Evolutionary conservation across 2,888 invertebrate genomes (phyloP).

Genomic region (Oconnorella tubifera): DNA sequence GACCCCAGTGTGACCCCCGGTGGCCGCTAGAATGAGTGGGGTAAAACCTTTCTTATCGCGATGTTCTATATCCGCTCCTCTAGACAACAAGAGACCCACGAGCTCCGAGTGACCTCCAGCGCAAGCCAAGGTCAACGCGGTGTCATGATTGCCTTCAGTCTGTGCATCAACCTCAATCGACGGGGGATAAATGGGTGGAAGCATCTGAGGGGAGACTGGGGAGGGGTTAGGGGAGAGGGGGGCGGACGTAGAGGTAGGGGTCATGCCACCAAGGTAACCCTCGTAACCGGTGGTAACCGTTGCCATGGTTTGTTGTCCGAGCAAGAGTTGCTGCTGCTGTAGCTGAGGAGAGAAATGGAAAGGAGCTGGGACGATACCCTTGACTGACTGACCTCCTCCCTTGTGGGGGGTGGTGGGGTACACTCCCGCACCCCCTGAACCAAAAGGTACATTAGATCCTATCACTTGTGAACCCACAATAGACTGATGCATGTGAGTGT

Average conservation of each 20-base stretch:
- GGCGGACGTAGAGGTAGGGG: conserved; percentile 45
- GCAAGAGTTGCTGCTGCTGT: conserved; percentile 27
- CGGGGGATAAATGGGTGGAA: conserved; percentile 57
- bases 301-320: background rate
- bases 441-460: too few relatives aligned
- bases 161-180: conserved; percentile 83
- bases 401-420: conserved; percentile 14
- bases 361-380: conserved; percentile 7
- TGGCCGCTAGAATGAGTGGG: conserved; percentile 92
- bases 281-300: conserved; percentile 14
- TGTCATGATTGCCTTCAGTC: conserved; percentile 98
- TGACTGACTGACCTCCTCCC: conserved; percentile 3
- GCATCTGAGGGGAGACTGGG: conserved; percentile 42
- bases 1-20: conserved; percentile 82
- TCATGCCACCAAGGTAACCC: conserved; percentile 38
- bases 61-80: conserved; percentile 95
- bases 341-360: conserved; percentile 22
- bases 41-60: conserved; percentile 97
- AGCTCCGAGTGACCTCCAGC: conserved; percentile 89
- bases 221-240: conserved; percentile 45
- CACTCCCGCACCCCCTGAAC: too few relatives aligned
- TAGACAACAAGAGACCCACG: conserved; percentile 81
- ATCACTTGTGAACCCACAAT: too few relatives aligned
- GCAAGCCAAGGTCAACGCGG: conserved; percentile 93
- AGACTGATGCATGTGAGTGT: background rate